Evolutionary conservation across 1,140 invertebrate species (phyloP).

Genomic region (Conus ventricosus): DNA sequence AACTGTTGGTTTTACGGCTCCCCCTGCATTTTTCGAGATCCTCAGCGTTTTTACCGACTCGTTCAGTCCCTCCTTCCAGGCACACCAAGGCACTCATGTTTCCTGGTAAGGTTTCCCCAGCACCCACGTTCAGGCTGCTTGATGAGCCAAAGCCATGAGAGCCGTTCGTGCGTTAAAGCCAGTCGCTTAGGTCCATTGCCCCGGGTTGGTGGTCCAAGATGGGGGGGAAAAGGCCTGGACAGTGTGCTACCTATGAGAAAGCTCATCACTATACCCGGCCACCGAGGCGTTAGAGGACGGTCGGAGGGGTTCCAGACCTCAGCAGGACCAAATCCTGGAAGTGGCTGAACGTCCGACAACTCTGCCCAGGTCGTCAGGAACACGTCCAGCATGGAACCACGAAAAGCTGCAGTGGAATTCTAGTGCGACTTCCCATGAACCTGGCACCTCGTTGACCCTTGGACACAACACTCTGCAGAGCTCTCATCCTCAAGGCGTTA

Average conservation of each 20-base stretch:
- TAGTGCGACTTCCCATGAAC: not conserved
- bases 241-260: not conserved
- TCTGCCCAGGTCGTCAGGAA: not conserved
- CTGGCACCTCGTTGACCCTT: not conserved
- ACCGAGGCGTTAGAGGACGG: not conserved
- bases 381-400: not conserved
- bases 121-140: not conserved
- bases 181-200: not conserved
- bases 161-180: not conserved
- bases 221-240: not conserved
- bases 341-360: not conserved
- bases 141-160: not conserved
- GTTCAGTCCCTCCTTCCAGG: not conserved
- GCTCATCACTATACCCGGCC: not conserved
- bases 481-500: not conserved
- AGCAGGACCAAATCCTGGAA: not conserved
- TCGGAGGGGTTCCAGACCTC: not conserved
- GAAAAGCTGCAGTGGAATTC: not conserved
- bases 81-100: not conserved
- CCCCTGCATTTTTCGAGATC: not conserved
- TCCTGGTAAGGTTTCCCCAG: not conserved
- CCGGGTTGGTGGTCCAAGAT: not conserved
- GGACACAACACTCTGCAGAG: not conserved
- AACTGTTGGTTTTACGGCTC: slow-evolving; percentile 1
- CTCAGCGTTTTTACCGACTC: not conserved